Evolutionary conservation across 2,113 vertebrate genomes (phyloP).

Genomic region (Megatriorchis doriae): DNA sequence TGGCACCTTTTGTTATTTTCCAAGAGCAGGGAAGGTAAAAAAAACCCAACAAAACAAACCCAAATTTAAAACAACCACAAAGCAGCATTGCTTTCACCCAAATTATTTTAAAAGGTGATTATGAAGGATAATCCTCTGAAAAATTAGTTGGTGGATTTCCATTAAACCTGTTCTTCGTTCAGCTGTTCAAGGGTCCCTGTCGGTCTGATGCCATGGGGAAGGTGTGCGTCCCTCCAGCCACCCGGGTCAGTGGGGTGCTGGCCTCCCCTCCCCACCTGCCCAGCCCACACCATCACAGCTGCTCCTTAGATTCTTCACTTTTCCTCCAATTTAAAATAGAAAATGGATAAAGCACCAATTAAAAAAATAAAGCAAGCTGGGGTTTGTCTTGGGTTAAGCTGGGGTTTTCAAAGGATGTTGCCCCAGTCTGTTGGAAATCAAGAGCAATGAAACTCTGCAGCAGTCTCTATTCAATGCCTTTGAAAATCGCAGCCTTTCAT

Average conservation of each 20-base stretch:
- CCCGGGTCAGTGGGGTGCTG: fast-evolving
- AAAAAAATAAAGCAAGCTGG: background rate
- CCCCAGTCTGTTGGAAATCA: background rate
- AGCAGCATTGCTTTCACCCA: background rate
- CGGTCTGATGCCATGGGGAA: background rate
- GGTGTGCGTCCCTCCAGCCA: fast-evolving
- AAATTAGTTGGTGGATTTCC: background rate
- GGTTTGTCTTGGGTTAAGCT: background rate
- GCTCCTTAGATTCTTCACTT: background rate
- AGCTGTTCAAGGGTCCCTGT: background rate
- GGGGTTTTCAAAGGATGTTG: background rate
- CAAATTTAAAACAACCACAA: background rate
- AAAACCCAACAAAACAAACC: background rate
- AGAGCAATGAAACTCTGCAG: background rate
- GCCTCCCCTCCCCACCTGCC: background rate
- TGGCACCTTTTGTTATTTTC: background rate
- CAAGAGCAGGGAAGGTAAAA: background rate
- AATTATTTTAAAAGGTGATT: background rate
- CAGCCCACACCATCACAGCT: fast-evolving
- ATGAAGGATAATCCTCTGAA: background rate
- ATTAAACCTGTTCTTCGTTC: background rate
- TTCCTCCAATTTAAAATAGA: background rate
- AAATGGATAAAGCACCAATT: background rate
- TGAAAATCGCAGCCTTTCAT: background rate
- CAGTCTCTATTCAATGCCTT: background rate